Percentiles rank a stretch among this genome's conserved stretches.
These are phyloP conservation scores for Apomyelois bistriatella DNA, from an alignment of 2,888 invertebrate genomes.

Conservation along the genomic window DNA sequence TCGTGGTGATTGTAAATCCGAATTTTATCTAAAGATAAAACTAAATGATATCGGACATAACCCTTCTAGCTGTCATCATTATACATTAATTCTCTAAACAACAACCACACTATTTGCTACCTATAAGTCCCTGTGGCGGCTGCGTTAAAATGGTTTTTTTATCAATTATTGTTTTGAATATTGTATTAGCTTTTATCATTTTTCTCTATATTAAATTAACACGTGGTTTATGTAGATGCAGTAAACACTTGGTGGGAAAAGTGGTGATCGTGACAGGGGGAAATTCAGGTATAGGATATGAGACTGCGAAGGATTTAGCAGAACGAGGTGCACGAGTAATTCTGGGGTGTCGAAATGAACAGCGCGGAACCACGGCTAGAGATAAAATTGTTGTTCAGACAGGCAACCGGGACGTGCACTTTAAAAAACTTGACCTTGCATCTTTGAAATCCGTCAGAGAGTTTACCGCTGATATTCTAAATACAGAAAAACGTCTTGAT, in stretches of 20 bases:
- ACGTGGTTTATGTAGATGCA: slow-evolving; percentile 46
- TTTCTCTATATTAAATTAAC: slow-evolving; percentile 28
- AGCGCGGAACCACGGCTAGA: slow-evolving; percentile 31
- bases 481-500: slow-evolving; percentile 44
- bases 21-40: no score
- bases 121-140: no score
- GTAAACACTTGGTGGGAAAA: slow-evolving; percentile 72
- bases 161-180: background rate
- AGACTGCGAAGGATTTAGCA: slow-evolving; percentile 46
- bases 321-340: slow-evolving; percentile 42
- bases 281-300: slow-evolving; percentile 47
- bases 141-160: background rate
- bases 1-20: no score
- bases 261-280: slow-evolving; percentile 27
- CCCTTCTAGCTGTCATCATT: no score
- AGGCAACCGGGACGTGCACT: slow-evolving; percentile 26
- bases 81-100: no score
- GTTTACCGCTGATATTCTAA: slow-evolving; percentile 62
- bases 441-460: slow-evolving; percentile 43
- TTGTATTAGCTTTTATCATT: background rate
- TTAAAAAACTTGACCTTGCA: slow-evolving; percentile 33
- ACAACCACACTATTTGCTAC: no score
- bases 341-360: slow-evolving; percentile 44
- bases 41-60: no score
- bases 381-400: slow-evolving; percentile 25